Evolutionary conservation across 1,140 invertebrate species (phyloP), one percentile per base, ranked within the genome.

Genomic region (Mesaphorura yosii): DNA sequence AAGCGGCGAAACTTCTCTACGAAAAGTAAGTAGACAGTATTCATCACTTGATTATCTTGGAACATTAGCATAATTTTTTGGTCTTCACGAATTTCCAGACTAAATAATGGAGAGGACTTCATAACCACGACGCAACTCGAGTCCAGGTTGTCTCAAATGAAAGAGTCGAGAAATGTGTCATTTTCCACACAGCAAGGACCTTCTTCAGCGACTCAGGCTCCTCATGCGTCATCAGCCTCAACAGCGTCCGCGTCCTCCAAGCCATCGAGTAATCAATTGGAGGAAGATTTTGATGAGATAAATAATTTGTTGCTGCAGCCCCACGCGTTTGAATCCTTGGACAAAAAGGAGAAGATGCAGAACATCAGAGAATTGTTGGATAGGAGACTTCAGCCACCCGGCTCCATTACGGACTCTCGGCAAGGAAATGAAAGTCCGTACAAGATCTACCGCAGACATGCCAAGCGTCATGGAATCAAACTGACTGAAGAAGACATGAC

Each of bases 1-100:
- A 81, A 71, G 88, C 88, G 7, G 87, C 88, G 0, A 74, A 82
- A 46, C 80, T 86, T 66, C 77, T 93, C 51, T 91, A 90, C 69
- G 78, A 79, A 1, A 82, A 78, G 78, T 86, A 73, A 59, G 64
- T 14, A 28, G 22, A 17, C 25, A 15, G 53, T 19, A 15, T 6
- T 51, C 40, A 51, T 14, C 25, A 6, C 5, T n/a, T 48, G n/a
- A 48, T 42, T 7, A 19, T 20, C n/a, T n/a, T 41, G 7, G 17
- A 12, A 22, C 38, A 14, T 17, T 2, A 28, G 3, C 37, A 29
- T 26, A 15, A 51, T 37, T 46, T 45, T 6, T 7, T 48, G 12
- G 12, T 44, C 15, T 37, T 57, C 15, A 1, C 31, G 37, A 34
- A 5, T 44, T 53, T 53, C 2, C 58, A 84, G 84, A 65, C 69